These are phyloP conservation scores for Drosophila recens DNA, from an alignment of 2,888 invertebrate genomes.

Conservation along the genomic window DNA sequence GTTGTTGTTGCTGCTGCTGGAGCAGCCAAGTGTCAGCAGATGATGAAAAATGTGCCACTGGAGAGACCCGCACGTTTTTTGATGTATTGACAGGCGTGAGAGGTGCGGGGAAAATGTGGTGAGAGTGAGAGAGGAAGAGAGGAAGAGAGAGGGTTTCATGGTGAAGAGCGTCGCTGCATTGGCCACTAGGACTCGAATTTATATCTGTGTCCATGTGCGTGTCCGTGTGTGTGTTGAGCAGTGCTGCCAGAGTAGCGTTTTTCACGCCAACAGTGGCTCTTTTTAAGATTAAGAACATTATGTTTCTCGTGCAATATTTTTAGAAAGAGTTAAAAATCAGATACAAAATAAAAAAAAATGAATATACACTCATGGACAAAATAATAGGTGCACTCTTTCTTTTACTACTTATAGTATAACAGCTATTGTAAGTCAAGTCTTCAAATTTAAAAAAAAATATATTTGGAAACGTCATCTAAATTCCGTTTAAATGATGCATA, in stretches of 20 bases:
- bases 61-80: constrained; percentile 55
- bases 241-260: not conserved
- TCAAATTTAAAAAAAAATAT: too few relatives aligned
- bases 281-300: not conserved
- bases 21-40: constrained; percentile 66
- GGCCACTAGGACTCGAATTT: constrained; percentile 43
- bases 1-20: constrained; percentile 37
- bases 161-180: constrained; percentile 38
- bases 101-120: not conserved
- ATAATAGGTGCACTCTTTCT: too few relatives aligned
- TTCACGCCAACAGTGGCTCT: not conserved
- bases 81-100: constrained; percentile 71
- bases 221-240: not conserved
- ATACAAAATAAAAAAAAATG: too few relatives aligned
- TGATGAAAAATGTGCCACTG: constrained; percentile 79
- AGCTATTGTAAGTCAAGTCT: too few relatives aligned
- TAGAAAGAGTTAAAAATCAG: too few relatives aligned
- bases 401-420: too few relatives aligned
- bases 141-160: not conserved
- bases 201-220: constrained; percentile 10
- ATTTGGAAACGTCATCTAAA: too few relatives aligned
- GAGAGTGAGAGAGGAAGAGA: not conserved
- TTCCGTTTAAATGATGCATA: too few relatives aligned
- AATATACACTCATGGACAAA: too few relatives aligned
- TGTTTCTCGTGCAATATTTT: too few relatives aligned